Evolutionary conservation across 2,888 invertebrate species (phyloP), one percentile per base, ranked within the genome.

Genomic region (Thecocarcelia acutangulata): DNA sequence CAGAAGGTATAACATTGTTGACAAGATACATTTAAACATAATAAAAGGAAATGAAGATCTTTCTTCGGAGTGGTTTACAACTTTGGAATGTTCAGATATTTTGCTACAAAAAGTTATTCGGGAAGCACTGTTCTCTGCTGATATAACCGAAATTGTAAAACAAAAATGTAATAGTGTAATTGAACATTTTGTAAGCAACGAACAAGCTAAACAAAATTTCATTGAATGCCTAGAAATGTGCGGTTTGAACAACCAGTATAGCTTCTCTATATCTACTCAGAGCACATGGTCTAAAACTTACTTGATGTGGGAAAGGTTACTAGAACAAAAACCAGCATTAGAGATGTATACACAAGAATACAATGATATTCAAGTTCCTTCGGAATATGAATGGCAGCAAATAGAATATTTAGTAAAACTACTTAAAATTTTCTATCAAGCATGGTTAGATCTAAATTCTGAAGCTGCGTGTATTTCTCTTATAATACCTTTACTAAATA

Each of bases 401-500:
- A 74, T 82, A 11, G 78, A 74, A 3, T 69, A 74, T 69, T 40
- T 78, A 28, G 61, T 74, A 5, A 37, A 59, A 54, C 37, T 82
- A 13, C 48, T 82, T 11, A 78, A 74, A 70, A 74, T 82, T 59
- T 74, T 82, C 9, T 70, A 82, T 46, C 82, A 82, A 54, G 82
- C 82, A 6, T 82, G 82, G 82, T 40, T 82, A 28, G 82, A 82
- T 69, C 58, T 82, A 15, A 82, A 78, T 46, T 82, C 82, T 12
- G 74, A 82, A 11, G 77, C 74, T n/a, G 82, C 82, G 11, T 59
- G 74, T 15, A 59, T 74, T 19, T 82, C 82, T 33, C 28, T 82
- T 2, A 59, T 82, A 11, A 82, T 82, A 59, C 82, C 82, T 0
- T 28, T 82, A 24, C 59, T 82, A 0, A 70, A 74, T 17, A 82